These are phyloP conservation scores for Leptoclinus maculatus DNA, from an alignment of 2,797 vertebrate species.

Conservation along the genomic window DNA sequence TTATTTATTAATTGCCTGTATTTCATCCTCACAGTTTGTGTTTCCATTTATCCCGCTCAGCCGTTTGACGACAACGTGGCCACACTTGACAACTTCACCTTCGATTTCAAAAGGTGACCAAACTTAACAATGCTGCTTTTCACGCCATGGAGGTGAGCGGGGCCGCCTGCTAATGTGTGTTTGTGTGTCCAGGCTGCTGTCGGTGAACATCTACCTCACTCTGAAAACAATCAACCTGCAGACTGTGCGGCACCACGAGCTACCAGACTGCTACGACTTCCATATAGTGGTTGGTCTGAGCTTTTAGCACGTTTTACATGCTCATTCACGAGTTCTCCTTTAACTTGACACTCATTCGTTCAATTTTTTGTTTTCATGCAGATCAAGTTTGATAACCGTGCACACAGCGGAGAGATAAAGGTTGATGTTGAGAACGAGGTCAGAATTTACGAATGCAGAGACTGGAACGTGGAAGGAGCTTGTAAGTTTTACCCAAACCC, in stretches of 20 bases:
- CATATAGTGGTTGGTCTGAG: conserved; percentile 83
- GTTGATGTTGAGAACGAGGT: conserved; percentile 89
- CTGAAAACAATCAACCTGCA: conserved; percentile 97
- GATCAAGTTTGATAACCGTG: conserved; percentile 94
- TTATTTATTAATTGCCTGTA: conserved; percentile 18
- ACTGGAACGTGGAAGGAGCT: conserved; percentile 90
- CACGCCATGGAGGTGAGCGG: neutral
- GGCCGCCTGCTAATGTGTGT: conserved; percentile 24
- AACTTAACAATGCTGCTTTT: conserved; percentile 28
- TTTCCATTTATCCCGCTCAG: conserved; percentile 84
- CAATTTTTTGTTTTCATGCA: conserved; percentile 66
- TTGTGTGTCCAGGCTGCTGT: conserved; percentile 85
- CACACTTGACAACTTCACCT: conserved; percentile 84
- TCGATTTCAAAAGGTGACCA: conserved; percentile 93
- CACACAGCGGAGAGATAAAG: conserved; percentile 93
- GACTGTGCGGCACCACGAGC: conserved; percentile 92
- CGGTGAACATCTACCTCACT: conserved; percentile 88
- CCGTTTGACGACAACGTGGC: conserved; percentile 64
- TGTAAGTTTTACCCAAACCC: conserved; percentile 82
- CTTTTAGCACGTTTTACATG: neutral
- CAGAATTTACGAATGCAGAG: conserved; percentile 91
- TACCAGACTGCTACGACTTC: conserved; percentile 96
- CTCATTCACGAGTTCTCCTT: neutral
- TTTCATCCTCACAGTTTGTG: conserved; percentile 86
- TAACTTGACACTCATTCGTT: neutral